Evolutionary conservation across 2,888 invertebrate species (phyloP), one percentile per base, ranked within the genome.

Genomic region (Linnaemya tessellans): DNA sequence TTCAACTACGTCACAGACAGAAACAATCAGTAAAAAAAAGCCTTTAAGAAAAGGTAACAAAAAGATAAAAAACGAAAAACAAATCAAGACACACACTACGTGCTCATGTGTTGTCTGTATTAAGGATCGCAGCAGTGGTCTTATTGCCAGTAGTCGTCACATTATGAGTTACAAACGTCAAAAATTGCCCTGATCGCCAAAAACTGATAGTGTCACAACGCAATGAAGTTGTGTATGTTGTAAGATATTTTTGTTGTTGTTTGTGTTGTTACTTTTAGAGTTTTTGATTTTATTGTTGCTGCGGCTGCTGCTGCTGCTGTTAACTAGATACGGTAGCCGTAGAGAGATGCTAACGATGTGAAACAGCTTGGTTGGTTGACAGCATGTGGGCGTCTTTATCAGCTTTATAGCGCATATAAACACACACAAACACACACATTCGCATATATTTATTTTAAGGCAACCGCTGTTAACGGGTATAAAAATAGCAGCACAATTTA

Each of bases 371-470:
- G 74, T 78, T 82, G 71, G 82, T 77, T 87, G 86, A 80, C 84
- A 84, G 83, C 82, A 84, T 89, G 90, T 90, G 90, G 90, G 90
- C 90, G 90, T 85, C 70, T 74, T 79, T 80, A 79, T 83, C 75
- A 83, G 65, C 74, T 75, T 70, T 54, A 75, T 67, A 60, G 54
- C 41, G 43, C 25, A 80, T 58, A 58, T 18, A 22, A 51, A 51
- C 35, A 49, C 49, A 64, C 22, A 64, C 13, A 38, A 9, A 41
- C 38, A 70, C 20, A 51, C 25, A 56, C 11, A 46, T 49, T 64
- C 18, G 35, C 11, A 46, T 8, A n/a, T 35, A 22, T 41, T 10
- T 22, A 54, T 20, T 58, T 30, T 30, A 3, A 71, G 41, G 25
- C 70, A 56, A 38, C 51, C 41, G 18, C 46, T 58, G 68, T 38